Conservation (phyloP, 1,140 invertebrate genomes). For the Antheraea mylitta region DNA sequence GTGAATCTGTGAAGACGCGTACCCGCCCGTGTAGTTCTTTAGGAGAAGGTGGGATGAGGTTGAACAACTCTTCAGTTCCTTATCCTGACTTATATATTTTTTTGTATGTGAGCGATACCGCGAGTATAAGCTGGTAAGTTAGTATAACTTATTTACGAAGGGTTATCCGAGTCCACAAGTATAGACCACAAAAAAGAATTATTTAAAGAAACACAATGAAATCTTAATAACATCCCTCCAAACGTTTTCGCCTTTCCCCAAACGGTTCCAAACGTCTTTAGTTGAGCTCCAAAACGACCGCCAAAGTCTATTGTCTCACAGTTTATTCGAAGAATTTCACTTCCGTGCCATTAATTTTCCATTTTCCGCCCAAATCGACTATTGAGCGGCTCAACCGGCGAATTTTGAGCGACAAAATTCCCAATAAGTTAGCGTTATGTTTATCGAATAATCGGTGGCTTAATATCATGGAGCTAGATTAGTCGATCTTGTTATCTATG, state of each 20-base stretch:
- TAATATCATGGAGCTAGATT: not conserved
- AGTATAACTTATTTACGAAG: not conserved
- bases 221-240: constrained; percentile 13
- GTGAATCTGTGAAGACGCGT: no score
- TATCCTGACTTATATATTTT: no score
- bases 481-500: not conserved
- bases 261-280: constrained; percentile 23
- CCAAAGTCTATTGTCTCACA: constrained; percentile 49
- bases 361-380: constrained; percentile 54
- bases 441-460: constrained; percentile 21
- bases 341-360: constrained; percentile 63
- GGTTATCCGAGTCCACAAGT: not conserved
- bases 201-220: constrained; percentile 17
- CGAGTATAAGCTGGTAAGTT: not conserved
- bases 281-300: constrained; percentile 30
- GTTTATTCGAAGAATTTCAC: constrained; percentile 52
- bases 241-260: constrained; percentile 17
- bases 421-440: constrained; percentile 38
- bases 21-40: no score
- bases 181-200: not conserved
- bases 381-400: constrained; percentile 42
- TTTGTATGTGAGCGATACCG: no score
- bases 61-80: no score
- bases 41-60: no score
- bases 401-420: constrained; percentile 43